Evolutionary conservation across 2,797 vertebrate species (phyloP).

Genomic region (Enteromius mattozi): DNA sequence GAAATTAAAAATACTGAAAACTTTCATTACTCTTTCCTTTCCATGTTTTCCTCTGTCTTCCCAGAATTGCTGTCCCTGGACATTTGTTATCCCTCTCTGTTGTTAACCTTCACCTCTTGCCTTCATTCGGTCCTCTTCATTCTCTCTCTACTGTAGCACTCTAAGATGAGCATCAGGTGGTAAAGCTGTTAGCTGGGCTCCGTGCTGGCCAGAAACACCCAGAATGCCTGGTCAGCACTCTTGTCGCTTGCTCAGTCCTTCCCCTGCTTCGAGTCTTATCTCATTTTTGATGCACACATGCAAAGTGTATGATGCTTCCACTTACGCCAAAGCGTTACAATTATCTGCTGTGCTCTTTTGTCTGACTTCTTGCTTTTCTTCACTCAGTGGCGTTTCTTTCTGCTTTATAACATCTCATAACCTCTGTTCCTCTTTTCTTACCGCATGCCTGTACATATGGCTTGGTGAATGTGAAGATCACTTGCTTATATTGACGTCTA

Average conservation of each 20-base stretch:
- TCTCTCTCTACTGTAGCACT: constrained; percentile 80
- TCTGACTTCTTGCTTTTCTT: constrained; percentile 6
- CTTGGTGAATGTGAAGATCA: constrained; percentile 36
- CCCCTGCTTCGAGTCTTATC: not conserved
- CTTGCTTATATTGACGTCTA: constrained; percentile 29
- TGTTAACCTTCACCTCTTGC: not conserved
- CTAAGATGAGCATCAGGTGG: constrained; percentile 83
- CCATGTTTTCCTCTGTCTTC: constrained; percentile 7
- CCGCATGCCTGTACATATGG: constrained; percentile 8
- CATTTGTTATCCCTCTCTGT: not conserved
- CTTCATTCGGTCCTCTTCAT: constrained; percentile 53
- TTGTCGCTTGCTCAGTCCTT: constrained; percentile 7
- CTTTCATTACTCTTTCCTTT: not conserved
- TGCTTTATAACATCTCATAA: constrained; percentile 39
- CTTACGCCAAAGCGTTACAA: not conserved
- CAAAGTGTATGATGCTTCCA: not conserved
- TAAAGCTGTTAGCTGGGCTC: constrained; percentile 83
- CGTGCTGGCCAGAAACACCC: constrained; percentile 85
- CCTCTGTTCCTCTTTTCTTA: constrained; percentile 54
- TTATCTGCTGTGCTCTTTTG: constrained; percentile 1
- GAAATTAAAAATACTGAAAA: not conserved
- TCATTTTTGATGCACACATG: not conserved
- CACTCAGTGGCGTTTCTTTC: not conserved
- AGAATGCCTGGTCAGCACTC: constrained; percentile 85
- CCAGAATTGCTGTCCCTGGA: not conserved